phyloP scores from a whole-genome alignment of 2,888 invertebrate genomes.

The Noctua fimbriata region DNA sequence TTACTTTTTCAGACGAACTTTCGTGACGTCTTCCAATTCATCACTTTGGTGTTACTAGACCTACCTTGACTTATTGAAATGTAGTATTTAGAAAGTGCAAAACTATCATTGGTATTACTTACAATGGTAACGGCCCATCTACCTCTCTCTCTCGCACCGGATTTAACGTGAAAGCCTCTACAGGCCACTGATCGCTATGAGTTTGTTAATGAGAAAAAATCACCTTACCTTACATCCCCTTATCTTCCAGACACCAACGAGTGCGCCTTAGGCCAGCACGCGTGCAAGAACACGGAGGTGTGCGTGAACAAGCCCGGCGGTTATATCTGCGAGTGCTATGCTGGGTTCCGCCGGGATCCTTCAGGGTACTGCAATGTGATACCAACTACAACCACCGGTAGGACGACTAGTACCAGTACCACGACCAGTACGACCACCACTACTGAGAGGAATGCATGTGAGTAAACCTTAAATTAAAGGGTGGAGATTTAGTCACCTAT shows the following conservation, averaged over 20 bases:
- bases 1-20: too few species aligned
- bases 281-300: conserved; percentile 72
- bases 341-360: conserved; percentile 93
- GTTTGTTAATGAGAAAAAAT: neutral
- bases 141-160: too few species aligned
- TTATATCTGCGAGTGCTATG: conserved; percentile 94
- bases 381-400: conserved; percentile 62
- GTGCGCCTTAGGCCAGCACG: conserved; percentile 89
- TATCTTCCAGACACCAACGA: conserved; percentile 93
- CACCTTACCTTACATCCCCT: neutral
- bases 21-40: too few species aligned
- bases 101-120: neutral
- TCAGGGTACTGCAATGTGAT: conserved; percentile 79
- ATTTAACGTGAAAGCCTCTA: neutral
- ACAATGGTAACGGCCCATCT: too few species aligned
- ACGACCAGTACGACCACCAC: conserved; percentile 63
- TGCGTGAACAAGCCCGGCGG: conserved; percentile 92
- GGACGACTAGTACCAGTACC: conserved; percentile 65
- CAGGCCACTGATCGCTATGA: too few species aligned
- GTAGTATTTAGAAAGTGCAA: too few species aligned
- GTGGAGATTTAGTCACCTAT: neutral
- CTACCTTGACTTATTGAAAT: too few species aligned
- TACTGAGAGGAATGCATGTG: conserved; percentile 64
- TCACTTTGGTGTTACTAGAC: too few species aligned
- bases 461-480: conserved; percentile 2